Evolutionary conservation across 2,888 invertebrate genomes (phyloP).

Genomic region (Drosophila quinaria): DNA sequence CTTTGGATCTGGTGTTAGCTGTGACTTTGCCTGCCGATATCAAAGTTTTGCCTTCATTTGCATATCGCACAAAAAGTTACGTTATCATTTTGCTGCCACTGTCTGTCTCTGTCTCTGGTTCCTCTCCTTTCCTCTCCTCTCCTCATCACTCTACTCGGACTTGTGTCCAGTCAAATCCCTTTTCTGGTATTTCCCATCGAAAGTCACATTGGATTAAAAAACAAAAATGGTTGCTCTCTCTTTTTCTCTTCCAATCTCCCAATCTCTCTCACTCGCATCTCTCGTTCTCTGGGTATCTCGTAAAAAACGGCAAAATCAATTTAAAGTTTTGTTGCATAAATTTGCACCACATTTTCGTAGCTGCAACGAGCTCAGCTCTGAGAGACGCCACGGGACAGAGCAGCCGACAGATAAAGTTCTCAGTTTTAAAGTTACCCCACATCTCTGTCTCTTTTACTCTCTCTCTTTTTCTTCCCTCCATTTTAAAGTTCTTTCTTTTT

Average conservation of each 20-base stretch:
- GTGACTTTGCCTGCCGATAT: constrained; percentile 53
- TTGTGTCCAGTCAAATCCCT: constrained; percentile 48
- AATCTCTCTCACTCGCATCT: constrained; percentile 1
- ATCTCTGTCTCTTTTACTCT: too few relatives aligned
- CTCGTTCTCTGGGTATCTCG: constrained; percentile 2
- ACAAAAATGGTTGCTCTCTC: constrained; percentile 36
- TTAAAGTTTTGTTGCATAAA: constrained; percentile 77
- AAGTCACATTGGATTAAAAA: constrained; percentile 78
- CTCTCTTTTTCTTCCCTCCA: background rate
- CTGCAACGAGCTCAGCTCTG: constrained; percentile 31
- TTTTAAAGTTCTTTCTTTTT: constrained; percentile 4
- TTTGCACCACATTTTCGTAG: constrained; percentile 66
- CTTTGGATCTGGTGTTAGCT: constrained; percentile 19
- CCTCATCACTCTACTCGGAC: background rate
- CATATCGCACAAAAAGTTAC: constrained; percentile 75
- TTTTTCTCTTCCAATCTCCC: background rate
- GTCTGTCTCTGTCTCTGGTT: constrained; percentile 7
- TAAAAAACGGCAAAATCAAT: constrained; percentile 67
- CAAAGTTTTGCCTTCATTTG: constrained; percentile 73
- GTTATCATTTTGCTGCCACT: constrained; percentile 59
- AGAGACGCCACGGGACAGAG: constrained; percentile 14
- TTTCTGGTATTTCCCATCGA: constrained; percentile 55
- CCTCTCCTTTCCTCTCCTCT: background rate
- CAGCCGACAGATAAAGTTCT: constrained; percentile 48
- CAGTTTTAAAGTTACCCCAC: constrained; percentile 32